These are phyloP conservation scores for Sycobia sp. DNA, from an alignment of 1,140 invertebrate species.

Conservation along the genomic window DNA sequence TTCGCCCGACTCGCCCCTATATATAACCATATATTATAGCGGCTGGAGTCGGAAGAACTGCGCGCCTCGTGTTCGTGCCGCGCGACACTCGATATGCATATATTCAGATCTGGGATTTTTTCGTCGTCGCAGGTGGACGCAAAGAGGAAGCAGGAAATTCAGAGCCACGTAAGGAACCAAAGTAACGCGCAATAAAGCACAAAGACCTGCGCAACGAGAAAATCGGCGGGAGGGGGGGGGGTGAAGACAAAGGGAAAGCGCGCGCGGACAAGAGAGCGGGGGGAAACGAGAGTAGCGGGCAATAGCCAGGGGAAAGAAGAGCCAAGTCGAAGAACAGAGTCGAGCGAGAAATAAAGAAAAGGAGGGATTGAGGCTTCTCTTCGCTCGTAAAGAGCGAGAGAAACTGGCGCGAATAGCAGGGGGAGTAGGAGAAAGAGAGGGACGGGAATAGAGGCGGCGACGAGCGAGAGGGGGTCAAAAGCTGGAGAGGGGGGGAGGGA, in stretches of 20 bases:
- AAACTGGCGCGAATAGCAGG: slow-evolving; percentile 22
- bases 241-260: not conserved
- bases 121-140: not conserved
- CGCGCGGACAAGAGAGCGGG: not conserved
- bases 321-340: slow-evolving; percentile 3
- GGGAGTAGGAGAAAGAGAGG: not conserved
- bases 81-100: too few species aligned
- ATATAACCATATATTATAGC: not conserved
- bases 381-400: slow-evolving; percentile 29
- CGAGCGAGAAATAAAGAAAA: slow-evolving; percentile 7
- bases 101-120: not conserved
- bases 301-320: slow-evolving; percentile 9
- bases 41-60: not conserved
- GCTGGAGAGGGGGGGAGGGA: slow-evolving; percentile 29
- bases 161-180: not conserved
- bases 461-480: slow-evolving; percentile 7
- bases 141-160: not conserved
- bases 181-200: not conserved
- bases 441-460: not conserved
- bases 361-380: slow-evolving; percentile 20
- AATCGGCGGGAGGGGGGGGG: not conserved
- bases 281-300: slow-evolving; percentile 5
- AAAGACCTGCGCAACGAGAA: not conserved
- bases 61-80: too few species aligned
- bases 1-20: not conserved